Percentiles rank a stretch among this genome's conserved stretches.
These are phyloP conservation scores for Esox niger DNA, from an alignment of 2,113 vertebrate species.

Conservation along the genomic window DNA sequence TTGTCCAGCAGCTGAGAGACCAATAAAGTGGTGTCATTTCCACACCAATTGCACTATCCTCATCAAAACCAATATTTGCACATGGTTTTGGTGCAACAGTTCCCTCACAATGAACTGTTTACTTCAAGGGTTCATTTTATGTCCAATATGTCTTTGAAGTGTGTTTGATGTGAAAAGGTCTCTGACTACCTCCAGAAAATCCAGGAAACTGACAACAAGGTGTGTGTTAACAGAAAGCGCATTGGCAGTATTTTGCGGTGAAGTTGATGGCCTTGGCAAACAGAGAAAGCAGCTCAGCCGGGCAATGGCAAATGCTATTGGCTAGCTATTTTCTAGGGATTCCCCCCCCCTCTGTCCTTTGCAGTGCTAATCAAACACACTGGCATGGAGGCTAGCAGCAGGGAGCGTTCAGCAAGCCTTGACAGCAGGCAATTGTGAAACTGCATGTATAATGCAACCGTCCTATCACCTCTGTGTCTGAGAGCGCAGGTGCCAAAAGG, in stretches of 20 bases:
- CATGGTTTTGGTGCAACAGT: background rate
- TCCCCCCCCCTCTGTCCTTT: conserved; percentile 60
- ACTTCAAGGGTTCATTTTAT: conserved; percentile 5
- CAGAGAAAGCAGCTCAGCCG: conserved; percentile 23
- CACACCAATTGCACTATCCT: background rate
- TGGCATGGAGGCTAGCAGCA: background rate
- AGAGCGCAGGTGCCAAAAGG: conserved; percentile 1
- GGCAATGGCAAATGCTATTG: conserved; percentile 32
- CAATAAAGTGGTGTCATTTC: background rate
- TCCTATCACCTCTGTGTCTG: background rate
- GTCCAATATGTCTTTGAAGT: conserved; percentile 23
- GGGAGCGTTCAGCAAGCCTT: background rate
- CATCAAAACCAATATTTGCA: conserved; percentile 21
- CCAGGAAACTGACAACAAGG: conserved; percentile 39
- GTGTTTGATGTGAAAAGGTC: conserved; percentile 24
- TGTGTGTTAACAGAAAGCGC: conserved; percentile 64
- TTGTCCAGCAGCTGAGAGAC: background rate
- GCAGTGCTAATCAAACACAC: conserved; percentile 25
- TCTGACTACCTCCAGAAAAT: conserved; percentile 36
- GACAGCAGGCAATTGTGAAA: conserved; percentile 8
- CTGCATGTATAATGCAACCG: background rate
- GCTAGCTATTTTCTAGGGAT: conserved; percentile 56
- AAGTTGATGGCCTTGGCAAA: conserved; percentile 54
- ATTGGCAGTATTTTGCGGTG: conserved; percentile 58
- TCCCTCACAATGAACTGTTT: conserved; percentile 10